A percentile compares a stretch with the other conserved stretches of the same genome.
Conservation (phyloP, 1,140 invertebrate species). For the Protaetia brevitarsis region DNA sequence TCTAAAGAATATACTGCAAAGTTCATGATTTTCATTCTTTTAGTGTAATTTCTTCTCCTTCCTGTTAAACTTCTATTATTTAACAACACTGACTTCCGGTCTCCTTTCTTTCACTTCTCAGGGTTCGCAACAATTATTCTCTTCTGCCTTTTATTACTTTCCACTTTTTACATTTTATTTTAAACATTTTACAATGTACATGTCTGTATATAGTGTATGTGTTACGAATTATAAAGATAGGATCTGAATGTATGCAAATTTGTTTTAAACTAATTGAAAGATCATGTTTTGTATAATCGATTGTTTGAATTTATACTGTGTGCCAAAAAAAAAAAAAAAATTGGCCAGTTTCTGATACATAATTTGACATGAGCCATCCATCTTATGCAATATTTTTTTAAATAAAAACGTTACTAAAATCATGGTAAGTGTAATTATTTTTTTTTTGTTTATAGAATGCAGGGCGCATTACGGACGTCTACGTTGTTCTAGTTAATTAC, state of each 20-base stretch:
- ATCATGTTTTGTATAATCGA: background rate
- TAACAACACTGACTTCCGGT: background rate
- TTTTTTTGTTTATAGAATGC: too few relatives aligned
- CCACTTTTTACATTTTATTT: slow-evolving; percentile 7
- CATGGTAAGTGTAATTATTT: too few relatives aligned
- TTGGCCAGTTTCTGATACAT: background rate
- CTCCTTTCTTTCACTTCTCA: slow-evolving; percentile 14
- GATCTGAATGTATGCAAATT: slow-evolving; percentile 7
- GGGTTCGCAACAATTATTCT: background rate
- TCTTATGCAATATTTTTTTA: slow-evolving; percentile 1
- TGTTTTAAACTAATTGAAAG: background rate
- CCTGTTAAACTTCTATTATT: background rate
- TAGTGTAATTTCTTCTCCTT: background rate
- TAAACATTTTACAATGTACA: background rate
- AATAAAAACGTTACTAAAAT: background rate
- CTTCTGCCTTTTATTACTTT: background rate
- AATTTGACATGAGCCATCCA: background rate
- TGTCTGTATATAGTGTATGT: background rate
- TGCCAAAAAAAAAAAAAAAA: background rate
- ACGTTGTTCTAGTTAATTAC: too few relatives aligned
- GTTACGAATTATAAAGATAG: background rate
- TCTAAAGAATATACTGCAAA: slow-evolving; percentile 73
- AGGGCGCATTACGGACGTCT: too few relatives aligned
- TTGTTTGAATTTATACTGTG: background rate
- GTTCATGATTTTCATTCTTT: slow-evolving; percentile 5